Conservation (phyloP, 2,113 vertebrate species). For the Tachycineta bicolor region DNA sequence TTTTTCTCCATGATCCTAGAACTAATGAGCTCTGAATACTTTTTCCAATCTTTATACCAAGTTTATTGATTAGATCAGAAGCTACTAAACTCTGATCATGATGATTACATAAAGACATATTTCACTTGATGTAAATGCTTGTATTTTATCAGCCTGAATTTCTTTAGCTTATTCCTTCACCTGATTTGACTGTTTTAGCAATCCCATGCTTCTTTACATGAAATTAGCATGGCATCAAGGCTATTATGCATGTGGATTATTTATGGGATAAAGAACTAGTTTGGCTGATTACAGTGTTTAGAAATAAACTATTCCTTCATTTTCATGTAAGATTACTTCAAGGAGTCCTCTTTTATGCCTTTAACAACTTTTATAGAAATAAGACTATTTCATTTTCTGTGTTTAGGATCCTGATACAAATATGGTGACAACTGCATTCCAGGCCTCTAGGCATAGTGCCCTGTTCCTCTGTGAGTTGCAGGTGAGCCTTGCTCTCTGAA, state of each 20-base stretch:
- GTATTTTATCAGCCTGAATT: background rate
- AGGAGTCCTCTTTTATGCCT: background rate
- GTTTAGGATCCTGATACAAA: background rate
- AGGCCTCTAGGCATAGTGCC: background rate
- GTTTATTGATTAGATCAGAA: background rate
- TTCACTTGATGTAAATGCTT: background rate
- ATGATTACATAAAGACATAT: background rate
- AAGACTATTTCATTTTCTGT: background rate
- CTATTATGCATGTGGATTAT: background rate
- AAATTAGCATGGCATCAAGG: background rate
- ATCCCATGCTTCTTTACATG: background rate
- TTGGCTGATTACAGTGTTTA: background rate
- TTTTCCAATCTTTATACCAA: background rate
- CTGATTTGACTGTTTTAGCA: background rate
- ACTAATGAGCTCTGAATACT: background rate
- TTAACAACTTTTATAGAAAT: background rate
- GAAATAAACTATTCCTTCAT: background rate
- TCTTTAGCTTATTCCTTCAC: background rate
- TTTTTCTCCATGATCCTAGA: background rate
- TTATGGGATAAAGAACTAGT: background rate
- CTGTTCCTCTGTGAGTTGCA: background rate
- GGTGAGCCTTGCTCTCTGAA: background rate
- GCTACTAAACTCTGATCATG: background rate
- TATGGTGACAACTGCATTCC: background rate
- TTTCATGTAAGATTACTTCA: background rate